phyloP scores from a whole-genome alignment of 2,888 invertebrate genomes.

The Eupithecia exiguata region DNA sequence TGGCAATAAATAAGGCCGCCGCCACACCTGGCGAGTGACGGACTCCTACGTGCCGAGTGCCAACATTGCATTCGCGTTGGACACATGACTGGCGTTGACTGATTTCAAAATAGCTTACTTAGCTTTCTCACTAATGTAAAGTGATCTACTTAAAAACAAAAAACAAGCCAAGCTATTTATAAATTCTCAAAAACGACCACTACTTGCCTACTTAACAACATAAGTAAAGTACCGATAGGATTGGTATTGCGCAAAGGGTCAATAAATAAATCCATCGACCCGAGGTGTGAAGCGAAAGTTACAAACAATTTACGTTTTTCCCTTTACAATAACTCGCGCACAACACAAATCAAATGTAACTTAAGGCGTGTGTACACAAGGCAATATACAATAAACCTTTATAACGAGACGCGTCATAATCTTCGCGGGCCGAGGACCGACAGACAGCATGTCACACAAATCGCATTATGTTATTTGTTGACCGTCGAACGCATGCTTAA shows the following conservation, averaged over 20 bases:
- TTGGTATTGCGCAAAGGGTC: background rate
- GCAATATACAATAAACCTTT: conserved; percentile 71
- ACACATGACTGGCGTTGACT: background rate
- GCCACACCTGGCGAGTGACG: conserved; percentile 70
- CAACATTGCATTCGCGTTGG: conserved; percentile 13
- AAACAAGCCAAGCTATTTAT: background rate
- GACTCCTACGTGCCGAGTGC: conserved; percentile 64
- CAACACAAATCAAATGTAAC: conserved; percentile 41
- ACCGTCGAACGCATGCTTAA: conserved; percentile 53
- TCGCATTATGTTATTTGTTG: conserved; percentile 69
- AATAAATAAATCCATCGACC: background rate
- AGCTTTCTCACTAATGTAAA: background rate
- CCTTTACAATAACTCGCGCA: conserved; percentile 37
- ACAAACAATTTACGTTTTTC: conserved; percentile 23
- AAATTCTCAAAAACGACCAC: background rate
- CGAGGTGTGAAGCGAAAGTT: conserved; percentile 21
- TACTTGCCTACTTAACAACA: background rate
- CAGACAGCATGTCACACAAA: conserved; percentile 67
- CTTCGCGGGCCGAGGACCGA: conserved; percentile 58
- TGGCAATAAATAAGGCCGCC: conserved; percentile 66
- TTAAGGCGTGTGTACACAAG: conserved; percentile 44
- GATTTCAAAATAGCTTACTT: background rate
- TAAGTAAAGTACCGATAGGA: background rate
- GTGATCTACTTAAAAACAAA: background rate
- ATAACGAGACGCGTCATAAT: conserved; percentile 77